These are phyloP conservation scores for Oscheius sp. DNA, from an alignment of 2,888 invertebrate species.

Conservation along the genomic window DNA sequence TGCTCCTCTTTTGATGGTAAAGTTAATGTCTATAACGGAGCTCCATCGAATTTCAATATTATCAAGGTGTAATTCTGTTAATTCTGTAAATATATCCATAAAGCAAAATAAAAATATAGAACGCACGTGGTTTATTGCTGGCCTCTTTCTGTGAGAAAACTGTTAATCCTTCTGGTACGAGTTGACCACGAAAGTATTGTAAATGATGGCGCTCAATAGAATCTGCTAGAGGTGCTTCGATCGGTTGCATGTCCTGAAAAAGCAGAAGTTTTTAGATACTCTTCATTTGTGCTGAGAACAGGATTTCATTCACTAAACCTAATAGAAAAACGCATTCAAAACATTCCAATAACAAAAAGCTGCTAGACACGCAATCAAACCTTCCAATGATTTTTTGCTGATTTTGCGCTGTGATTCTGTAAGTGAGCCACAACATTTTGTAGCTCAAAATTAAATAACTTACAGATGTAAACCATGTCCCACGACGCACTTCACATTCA, in stretches of 20 bases:
- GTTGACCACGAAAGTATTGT: slow-evolving; percentile 74
- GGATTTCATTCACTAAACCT: too few species aligned
- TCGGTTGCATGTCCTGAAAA: slow-evolving; percentile 74
- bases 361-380: not conserved
- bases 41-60: slow-evolving; percentile 79
- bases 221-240: slow-evolving; percentile 76
- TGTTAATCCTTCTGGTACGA: slow-evolving; percentile 63
- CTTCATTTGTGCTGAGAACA: too few species aligned
- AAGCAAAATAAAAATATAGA: not conserved
- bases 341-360: not conserved
- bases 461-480: slow-evolving; percentile 77
- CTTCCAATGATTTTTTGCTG: not conserved
- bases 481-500: slow-evolving; percentile 76
- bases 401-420: not conserved
- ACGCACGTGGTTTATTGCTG: slow-evolving; percentile 67
- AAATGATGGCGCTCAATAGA: slow-evolving; percentile 77
- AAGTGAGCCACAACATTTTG: not conserved
- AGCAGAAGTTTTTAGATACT: too few species aligned
- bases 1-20: slow-evolving; percentile 54
- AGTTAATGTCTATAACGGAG: slow-evolving; percentile 67
- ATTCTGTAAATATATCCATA: slow-evolving; percentile 72
- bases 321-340: too few species aligned
- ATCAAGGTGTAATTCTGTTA: slow-evolving; percentile 75
- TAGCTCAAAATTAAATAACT: not conserved
- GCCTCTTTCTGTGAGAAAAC: slow-evolving; percentile 67